Evolutionary conservation across 2,113 vertebrate species (phyloP).

Genomic region (Geococcyx californianus): DNA sequence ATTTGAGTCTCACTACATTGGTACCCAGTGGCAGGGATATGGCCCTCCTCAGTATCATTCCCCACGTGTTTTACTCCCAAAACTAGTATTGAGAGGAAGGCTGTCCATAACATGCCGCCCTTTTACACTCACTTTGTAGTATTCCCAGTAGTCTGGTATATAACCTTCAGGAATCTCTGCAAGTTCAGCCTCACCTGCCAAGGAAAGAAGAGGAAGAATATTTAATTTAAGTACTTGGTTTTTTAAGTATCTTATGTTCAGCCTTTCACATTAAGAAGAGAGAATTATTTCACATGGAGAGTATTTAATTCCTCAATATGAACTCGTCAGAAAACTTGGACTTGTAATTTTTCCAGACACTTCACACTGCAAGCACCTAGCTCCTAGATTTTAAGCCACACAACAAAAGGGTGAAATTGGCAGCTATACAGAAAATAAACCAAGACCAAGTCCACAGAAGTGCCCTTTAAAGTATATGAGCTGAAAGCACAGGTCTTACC

Average conservation of each 20-base stretch:
- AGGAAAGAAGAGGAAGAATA: background rate
- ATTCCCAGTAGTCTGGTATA: slow-evolving; percentile 92
- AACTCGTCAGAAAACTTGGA: background rate
- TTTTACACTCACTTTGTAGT: slow-evolving; percentile 83
- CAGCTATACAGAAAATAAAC: background rate
- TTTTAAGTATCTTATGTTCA: background rate
- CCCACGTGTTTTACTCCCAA: background rate
- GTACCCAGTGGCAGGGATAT: background rate
- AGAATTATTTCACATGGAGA: background rate
- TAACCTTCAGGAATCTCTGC: slow-evolving; percentile 91
- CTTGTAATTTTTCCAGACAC: background rate
- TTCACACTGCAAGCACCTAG: background rate
- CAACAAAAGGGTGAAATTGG: background rate
- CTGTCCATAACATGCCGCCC: background rate
- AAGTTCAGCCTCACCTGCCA: slow-evolving; percentile 90
- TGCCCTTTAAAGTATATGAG: background rate
- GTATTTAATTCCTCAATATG: background rate
- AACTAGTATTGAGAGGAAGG: background rate
- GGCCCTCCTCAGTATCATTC: background rate
- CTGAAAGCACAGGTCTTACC: background rate
- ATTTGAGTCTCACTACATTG: background rate
- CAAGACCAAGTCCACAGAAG: background rate
- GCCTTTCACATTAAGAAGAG: background rate
- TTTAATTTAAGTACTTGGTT: background rate
- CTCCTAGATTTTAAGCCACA: background rate